These are phyloP conservation scores for Lycia hirtaria DNA, from an alignment of 2,888 invertebrate genomes.

Conservation along the genomic window DNA sequence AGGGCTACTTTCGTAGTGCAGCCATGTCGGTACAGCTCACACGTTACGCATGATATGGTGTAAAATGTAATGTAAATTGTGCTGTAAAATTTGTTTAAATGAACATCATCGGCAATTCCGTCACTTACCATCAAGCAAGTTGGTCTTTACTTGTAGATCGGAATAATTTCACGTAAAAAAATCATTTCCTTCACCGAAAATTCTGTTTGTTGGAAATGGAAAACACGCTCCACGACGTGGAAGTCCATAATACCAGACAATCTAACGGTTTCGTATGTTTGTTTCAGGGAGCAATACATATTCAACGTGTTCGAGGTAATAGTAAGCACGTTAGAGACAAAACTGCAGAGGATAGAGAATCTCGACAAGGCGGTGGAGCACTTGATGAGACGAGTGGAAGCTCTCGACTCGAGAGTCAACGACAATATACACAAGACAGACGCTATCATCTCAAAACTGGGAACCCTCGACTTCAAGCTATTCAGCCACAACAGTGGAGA, in stretches of 20 bases:
- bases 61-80: too few relatives aligned
- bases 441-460: conserved; percentile 91
- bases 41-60: too few relatives aligned
- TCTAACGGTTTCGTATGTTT: conserved; percentile 47
- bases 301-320: conserved; percentile 96
- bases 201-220: too few relatives aligned
- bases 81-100: too few relatives aligned
- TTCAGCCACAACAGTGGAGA: conserved; percentile 84
- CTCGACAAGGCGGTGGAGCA: conserved; percentile 95
- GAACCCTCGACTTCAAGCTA: conserved; percentile 90
- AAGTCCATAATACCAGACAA: background rate
- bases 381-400: conserved; percentile 93
- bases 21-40: too few relatives aligned
- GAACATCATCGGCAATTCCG: too few relatives aligned
- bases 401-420: conserved; percentile 91
- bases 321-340: conserved; percentile 94
- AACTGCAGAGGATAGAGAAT: conserved; percentile 94
- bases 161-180: too few relatives aligned
- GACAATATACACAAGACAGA: conserved; percentile 95
- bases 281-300: conserved; percentile 93
- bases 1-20: too few relatives aligned
- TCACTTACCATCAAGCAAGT: too few relatives aligned
- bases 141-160: too few relatives aligned
- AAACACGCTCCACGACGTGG: too few relatives aligned
- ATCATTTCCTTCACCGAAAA: too few relatives aligned